These are phyloP conservation scores for Oreotrochilus melanogaster DNA, from an alignment of 2,113 vertebrate genomes.

Conservation along the genomic window DNA sequence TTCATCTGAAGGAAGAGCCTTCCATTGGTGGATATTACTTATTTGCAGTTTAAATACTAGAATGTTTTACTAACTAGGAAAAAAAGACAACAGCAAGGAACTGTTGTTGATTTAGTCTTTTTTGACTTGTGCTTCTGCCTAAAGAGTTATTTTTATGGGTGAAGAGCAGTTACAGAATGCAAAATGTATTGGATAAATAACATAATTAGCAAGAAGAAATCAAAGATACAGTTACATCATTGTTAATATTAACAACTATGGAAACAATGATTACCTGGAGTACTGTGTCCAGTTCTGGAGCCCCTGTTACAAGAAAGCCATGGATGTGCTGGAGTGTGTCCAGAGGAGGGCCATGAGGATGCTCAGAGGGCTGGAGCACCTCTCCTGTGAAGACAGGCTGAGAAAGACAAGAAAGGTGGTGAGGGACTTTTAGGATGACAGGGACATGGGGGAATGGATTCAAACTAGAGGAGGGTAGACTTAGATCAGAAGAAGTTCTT, in stretches of 20 bases:
- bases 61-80: background rate
- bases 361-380: too few relatives aligned
- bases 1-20: background rate
- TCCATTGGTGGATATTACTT: background rate
- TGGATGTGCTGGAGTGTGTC: too few relatives aligned
- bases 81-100: background rate
- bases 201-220: conserved; percentile 56
- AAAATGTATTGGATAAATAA: conserved; percentile 13
- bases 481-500: too few relatives aligned
- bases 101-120: background rate
- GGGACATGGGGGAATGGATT: too few relatives aligned
- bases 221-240: background rate
- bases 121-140: conserved; percentile 36
- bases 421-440: too few relatives aligned
- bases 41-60: background rate
- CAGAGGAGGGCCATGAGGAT: too few relatives aligned
- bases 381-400: too few relatives aligned
- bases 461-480: too few relatives aligned
- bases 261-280: background rate
- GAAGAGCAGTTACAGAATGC: conserved; percentile 37
- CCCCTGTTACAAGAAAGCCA: too few relatives aligned
- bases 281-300: too few relatives aligned
- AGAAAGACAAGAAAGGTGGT: too few relatives aligned
- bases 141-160: conserved; percentile 3
- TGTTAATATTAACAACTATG: conserved; percentile 41